Evolutionary conservation across 2,113 vertebrate species (phyloP), one percentile per base, ranked within the genome.

Genomic region (Brachyhypopomus gauderio): DNA sequence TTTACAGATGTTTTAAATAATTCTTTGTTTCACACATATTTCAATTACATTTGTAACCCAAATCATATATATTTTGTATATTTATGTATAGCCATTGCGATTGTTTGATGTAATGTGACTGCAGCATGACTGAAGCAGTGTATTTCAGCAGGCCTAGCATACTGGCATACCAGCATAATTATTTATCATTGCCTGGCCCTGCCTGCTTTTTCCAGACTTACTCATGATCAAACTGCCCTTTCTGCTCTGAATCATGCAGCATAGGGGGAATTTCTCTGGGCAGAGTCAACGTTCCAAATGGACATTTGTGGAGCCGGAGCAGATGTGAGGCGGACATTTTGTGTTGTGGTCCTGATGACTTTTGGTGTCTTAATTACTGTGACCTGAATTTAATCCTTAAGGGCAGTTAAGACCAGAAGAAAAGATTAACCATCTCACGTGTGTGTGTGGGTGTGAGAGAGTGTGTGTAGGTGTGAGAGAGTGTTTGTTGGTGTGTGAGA

Each of bases 181-280:
- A 25, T 19, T 72, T 72, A 4, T 72, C 41, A 17, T n/a, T 72
- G 22, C 25, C 22, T 16, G 22, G 22, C 38, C 23, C 30, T 14
- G 1, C n/a, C 14, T 48, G 45, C 45, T 36, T 23, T 22, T 52
- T 17, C 4, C 25, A 52, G 41, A 45, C n/a, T 72, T 52, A 17
- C 23, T 52, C 20, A 17, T 71, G 77, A 22, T 62, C 3, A 72
- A 78, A 70, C 25, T 78, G 52, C n/a, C 36, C 4, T 73, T 80
- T 64, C 41, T 8, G 38, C 34, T 56, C 22, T 55, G 78, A 80
- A 25, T 80, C 78, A 80, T 7, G 45, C 1, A 41, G 6, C 25
- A 59, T 78, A 25, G 38, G 36, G 11, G 63, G 9, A 72, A 19
- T 1, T 16, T 5, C 9, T 34, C n/a, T 30, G 22, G 34, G 59